Evolutionary conservation across 2,797 vertebrate genomes (phyloP).

Genomic region (Moxostoma hubbsi): DNA sequence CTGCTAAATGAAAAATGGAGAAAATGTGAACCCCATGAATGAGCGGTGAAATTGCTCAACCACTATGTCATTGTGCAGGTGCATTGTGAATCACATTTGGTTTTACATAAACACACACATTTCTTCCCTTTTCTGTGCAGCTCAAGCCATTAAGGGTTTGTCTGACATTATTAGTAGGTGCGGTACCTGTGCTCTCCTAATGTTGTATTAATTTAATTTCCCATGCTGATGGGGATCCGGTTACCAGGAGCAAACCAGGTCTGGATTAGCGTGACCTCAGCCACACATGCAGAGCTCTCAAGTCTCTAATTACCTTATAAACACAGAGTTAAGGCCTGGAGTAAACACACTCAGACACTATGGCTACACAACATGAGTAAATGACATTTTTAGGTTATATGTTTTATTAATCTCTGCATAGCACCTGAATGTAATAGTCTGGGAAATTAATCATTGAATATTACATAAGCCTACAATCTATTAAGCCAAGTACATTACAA

Average conservation of each 20-base stretch:
- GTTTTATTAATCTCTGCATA: neutral
- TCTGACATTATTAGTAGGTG: constrained; percentile 32
- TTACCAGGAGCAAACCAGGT: constrained; percentile 72
- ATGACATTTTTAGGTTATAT: neutral
- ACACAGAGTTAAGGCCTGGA: constrained; percentile 32
- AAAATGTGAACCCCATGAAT: constrained; percentile 7
- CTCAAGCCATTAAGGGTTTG: neutral
- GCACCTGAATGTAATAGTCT: neutral
- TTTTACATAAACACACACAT: constrained; percentile 12
- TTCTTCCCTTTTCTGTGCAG: neutral
- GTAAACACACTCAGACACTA: constrained; percentile 29
- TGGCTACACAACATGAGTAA: constrained; percentile 3
- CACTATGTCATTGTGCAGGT: constrained; percentile 2
- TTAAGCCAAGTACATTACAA: constrained; percentile 23
- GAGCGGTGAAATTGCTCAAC: neutral
- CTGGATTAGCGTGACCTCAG: constrained; percentile 75
- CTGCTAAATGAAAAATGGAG: constrained; percentile 21
- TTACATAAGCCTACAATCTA: neutral
- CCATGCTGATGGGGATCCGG: constrained; percentile 64
- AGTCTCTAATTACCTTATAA: constrained; percentile 40
- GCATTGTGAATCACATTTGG: constrained; percentile 21
- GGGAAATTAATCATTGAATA: neutral
- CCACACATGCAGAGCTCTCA: constrained; percentile 26
- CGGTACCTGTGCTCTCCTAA: constrained; percentile 51
- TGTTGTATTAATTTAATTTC: constrained; percentile 59